phyloP scores from a whole-genome alignment of 2,888 invertebrate species.

The Brachypterus glaber region DNA sequence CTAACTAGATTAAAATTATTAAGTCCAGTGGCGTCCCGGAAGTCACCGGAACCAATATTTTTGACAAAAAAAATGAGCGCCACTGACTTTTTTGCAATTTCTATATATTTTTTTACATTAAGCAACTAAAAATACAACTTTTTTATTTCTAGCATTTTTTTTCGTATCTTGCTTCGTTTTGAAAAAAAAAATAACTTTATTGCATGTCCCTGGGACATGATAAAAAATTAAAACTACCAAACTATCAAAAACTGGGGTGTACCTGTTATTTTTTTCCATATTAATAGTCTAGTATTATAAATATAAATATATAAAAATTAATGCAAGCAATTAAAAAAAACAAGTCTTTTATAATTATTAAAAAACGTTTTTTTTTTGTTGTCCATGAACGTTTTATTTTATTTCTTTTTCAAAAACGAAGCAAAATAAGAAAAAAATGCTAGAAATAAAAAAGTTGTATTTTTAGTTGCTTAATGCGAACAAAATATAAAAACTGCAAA shows the following conservation, averaged over 20 bases:
- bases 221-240: neutral
- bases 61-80: too few relatives aligned
- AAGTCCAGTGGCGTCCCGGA: constrained; percentile 1
- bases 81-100: neutral
- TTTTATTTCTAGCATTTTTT: too few relatives aligned
- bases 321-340: too few relatives aligned
- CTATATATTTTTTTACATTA: too few relatives aligned
- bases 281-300: too few relatives aligned
- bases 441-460: neutral
- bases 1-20: neutral
- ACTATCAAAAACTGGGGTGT: neutral
- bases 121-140: too few relatives aligned
- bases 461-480: too few relatives aligned
- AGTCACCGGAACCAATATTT: neutral
- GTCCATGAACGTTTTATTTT: neutral
- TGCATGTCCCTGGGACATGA: neutral
- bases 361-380: neutral
- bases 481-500: too few relatives aligned
- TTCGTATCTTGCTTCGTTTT: too few relatives aligned
- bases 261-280: neutral
- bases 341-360: too few relatives aligned
- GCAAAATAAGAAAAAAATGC: neutral
- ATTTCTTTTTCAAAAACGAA: neutral
- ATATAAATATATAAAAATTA: too few relatives aligned
- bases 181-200: neutral